These are phyloP conservation scores for Caenorhabditis elegans DNA, from an alignment of 1,140 invertebrate genomes.

Conservation along the genomic window WBcel235 BX284605.5:7248001-7248500, in stretches of 20 bases:
- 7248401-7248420: too few species aligned
- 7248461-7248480: too few species aligned
- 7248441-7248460: too few species aligned
- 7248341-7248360: too few species aligned
- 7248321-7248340: too few species aligned
- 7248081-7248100: not conserved
- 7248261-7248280: too few species aligned
- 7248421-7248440: too few species aligned
- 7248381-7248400: too few species aligned
- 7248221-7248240: not conserved
- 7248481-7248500: too few species aligned
- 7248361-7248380: too few species aligned
- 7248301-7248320: too few species aligned
- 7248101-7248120: not conserved
- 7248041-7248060: conserved; percentile 28
- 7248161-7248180: not conserved
- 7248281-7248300: too few species aligned
- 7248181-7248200: not conserved
- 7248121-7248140: conserved; percentile 10
- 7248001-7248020: conserved; percentile 20
- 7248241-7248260: not conserved
- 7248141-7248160: not conserved
- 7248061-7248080: not conserved
- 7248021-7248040: not conserved
- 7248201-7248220: not conserved